A percentile compares a stretch with the other conserved stretches of the same genome.
Conservation (phyloP, 2,888 invertebrate genomes). For the Xestia c-nigrum region DNA sequence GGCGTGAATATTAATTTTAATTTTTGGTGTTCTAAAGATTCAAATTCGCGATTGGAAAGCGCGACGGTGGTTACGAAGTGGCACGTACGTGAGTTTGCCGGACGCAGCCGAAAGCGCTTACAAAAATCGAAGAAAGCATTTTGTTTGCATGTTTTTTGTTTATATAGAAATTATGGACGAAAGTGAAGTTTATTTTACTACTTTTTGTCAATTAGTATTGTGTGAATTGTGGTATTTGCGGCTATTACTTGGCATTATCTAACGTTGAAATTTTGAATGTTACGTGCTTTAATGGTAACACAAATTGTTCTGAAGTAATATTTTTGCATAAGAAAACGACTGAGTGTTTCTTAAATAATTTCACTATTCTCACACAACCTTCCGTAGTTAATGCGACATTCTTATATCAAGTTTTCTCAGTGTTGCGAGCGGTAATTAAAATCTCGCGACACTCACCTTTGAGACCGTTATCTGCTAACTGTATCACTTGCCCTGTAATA, state of each 20-base stretch:
- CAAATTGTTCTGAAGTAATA: slow-evolving; percentile 22
- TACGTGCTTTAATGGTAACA: slow-evolving; percentile 27
- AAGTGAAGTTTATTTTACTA: slow-evolving; percentile 54
- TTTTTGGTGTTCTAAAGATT: slow-evolving; percentile 53
- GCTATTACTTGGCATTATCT: slow-evolving; percentile 38
- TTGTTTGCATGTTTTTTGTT: slow-evolving; percentile 67
- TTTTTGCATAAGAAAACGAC: slow-evolving; percentile 20
- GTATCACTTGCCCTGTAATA: slow-evolving; percentile 52
- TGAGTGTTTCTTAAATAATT: slow-evolving; percentile 25
- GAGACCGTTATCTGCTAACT: slow-evolving; percentile 51
- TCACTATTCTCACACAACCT: slow-evolving; percentile 33
- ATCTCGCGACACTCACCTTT: slow-evolving; percentile 57
- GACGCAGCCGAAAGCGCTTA: slow-evolving; percentile 61
- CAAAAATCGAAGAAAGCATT: slow-evolving; percentile 64
- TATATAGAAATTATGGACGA: slow-evolving; percentile 60
- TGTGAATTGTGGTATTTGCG: slow-evolving; percentile 35
- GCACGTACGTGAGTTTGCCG: slow-evolving; percentile 72
- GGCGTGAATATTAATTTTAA: slow-evolving; percentile 47
- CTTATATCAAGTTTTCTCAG: slow-evolving; percentile 43
- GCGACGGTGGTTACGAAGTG: slow-evolving; percentile 63
- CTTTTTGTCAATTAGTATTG: slow-evolving; percentile 39
- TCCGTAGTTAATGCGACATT: slow-evolving; percentile 16
- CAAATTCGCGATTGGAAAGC: slow-evolving; percentile 74
- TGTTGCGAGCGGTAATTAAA: slow-evolving; percentile 56
- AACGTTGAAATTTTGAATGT: slow-evolving; percentile 29